phyloP scores from a whole-genome alignment of 2,888 invertebrate species.

The Harpalus rufipes region DNA sequence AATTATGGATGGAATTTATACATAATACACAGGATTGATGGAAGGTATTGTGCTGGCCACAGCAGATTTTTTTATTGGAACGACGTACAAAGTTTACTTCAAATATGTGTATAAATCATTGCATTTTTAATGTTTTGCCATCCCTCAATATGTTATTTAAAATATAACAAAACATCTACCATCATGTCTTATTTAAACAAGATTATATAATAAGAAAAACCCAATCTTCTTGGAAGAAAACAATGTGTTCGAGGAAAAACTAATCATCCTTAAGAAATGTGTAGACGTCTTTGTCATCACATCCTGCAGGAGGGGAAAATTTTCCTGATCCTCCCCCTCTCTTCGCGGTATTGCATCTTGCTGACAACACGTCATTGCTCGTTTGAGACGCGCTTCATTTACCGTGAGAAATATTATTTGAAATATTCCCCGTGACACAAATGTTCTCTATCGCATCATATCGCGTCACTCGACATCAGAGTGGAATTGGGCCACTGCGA shows the following conservation, averaged over 20 bases:
- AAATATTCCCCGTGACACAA: slow-evolving; percentile 64
- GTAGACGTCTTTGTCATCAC: slow-evolving; percentile 23
- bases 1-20: too few relatives aligned
- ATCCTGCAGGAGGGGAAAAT: slow-evolving; percentile 13
- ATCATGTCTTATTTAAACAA: too few relatives aligned
- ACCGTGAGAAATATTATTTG: slow-evolving; percentile 63
- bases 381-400: slow-evolving; percentile 60
- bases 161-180: too few relatives aligned
- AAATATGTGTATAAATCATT: too few relatives aligned
- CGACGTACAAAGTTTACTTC: too few relatives aligned
- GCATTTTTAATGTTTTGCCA: too few relatives aligned
- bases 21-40: too few relatives aligned
- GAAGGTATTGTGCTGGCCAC: too few relatives aligned
- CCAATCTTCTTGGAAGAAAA: too few relatives aligned
- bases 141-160: too few relatives aligned
- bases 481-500: slow-evolving; percentile 23
- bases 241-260: slow-evolving; percentile 28
- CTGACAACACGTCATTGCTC: slow-evolving; percentile 56
- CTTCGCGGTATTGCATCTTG: slow-evolving; percentile 50
- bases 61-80: too few relatives aligned
- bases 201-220: too few relatives aligned
- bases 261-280: slow-evolving; percentile 57
- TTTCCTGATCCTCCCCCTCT: not conserved
- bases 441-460: slow-evolving; percentile 51
- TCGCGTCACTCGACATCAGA: slow-evolving; percentile 8